Conservation (phyloP, 2,113 vertebrate species). For the Otis tarda region DNA sequence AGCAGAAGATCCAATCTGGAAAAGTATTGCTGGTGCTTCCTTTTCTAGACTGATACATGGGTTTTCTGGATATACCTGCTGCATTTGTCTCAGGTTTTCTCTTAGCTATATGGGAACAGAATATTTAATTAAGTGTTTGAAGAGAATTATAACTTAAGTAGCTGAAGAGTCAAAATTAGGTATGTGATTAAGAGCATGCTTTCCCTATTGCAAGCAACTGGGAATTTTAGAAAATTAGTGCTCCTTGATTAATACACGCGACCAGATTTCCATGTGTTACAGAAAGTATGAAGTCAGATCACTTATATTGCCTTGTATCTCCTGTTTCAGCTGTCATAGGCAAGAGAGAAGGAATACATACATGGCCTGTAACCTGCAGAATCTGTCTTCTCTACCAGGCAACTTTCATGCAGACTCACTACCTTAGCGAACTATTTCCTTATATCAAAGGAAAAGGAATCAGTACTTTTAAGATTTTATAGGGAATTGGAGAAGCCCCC, state of each 20-base stretch:
- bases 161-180: not conserved
- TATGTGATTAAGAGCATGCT: not conserved
- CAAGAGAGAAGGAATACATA: not conserved
- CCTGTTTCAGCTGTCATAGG: not conserved
- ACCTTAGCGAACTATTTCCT: not conserved
- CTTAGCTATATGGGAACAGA: not conserved
- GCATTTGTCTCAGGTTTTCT: not conserved
- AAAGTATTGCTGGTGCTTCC: not conserved
- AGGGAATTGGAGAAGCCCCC: not conserved
- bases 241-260: not conserved
- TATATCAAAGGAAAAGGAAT: not conserved
- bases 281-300: not conserved
- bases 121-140: not conserved
- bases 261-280: not conserved
- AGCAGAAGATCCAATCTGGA: not conserved
- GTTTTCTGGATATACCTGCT: not conserved
- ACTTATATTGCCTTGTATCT: not conserved
- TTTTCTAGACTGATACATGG: not conserved
- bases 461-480: not conserved
- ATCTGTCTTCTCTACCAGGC: not conserved
- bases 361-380: not conserved
- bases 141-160: not conserved
- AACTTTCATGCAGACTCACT: not conserved
- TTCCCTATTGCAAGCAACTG: not conserved
- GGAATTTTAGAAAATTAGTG: not conserved